Evolutionary conservation across 2,888 invertebrate species (phyloP).

Genomic region (Lepidonotus clava): DNA sequence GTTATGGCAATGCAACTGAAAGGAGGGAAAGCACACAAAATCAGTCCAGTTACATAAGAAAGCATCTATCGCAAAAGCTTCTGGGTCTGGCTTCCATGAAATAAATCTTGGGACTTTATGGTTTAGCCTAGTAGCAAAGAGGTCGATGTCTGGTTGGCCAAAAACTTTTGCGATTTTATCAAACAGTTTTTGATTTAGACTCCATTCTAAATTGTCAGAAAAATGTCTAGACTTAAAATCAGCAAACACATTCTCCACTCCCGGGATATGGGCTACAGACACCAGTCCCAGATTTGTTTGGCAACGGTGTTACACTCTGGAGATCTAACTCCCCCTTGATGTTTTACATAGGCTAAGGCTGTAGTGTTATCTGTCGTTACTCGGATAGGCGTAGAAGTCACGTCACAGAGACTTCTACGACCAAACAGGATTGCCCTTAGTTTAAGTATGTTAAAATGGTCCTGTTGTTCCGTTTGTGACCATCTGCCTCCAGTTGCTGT

Average conservation of each 20-base stretch:
- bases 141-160: background rate
- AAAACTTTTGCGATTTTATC: background rate
- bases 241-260: background rate
- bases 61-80: background rate
- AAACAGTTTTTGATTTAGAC: background rate
- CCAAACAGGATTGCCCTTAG: background rate
- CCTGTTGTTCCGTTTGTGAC: background rate
- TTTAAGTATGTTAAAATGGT: background rate
- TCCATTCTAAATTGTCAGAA: constrained; percentile 16
- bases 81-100: background rate
- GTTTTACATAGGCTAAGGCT: background rate
- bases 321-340: constrained; percentile 4
- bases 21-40: background rate
- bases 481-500: background rate
- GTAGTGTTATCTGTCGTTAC: background rate
- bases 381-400: background rate
- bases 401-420: background rate
- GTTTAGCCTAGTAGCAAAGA: constrained; percentile 5
- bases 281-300: constrained; percentile 1
- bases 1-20: background rate
- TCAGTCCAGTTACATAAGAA: background rate
- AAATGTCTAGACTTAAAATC: background rate
- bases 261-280: background rate
- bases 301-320: background rate
- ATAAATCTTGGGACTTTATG: background rate